Percentiles rank a stretch among this genome's conserved stretches.
These are phyloP conservation scores for Hippocampus abdominalis DNA, from an alignment of 2,113 vertebrate species.

Conservation along the genomic window DNA sequence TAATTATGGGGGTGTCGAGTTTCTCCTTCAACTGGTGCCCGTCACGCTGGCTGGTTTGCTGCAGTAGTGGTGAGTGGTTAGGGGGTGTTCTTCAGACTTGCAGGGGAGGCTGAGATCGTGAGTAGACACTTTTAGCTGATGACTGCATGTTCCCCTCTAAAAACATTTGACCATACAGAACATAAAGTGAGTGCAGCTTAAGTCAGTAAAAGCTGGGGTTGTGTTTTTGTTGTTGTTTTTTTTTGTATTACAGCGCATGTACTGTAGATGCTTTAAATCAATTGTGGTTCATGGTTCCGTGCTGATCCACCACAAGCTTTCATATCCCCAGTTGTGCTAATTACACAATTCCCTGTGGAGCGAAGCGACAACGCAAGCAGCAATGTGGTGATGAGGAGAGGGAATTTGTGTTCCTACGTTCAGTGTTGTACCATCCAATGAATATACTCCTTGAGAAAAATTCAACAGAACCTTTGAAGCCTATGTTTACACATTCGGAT, in stretches of 20 bases:
- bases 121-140: slow-evolving; percentile 41
- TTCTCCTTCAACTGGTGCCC: background rate
- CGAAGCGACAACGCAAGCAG: slow-evolving; percentile 12
- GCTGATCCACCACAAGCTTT: slow-evolving; percentile 3
- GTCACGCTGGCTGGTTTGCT: slow-evolving; percentile 5
- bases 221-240: background rate
- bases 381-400: background rate
- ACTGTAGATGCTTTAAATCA: background rate
- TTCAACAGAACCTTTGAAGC: background rate
- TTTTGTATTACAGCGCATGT: background rate
- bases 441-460: background rate
- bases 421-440: too few species aligned
- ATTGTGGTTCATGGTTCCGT: background rate
- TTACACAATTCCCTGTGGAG: background rate
- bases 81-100: slow-evolving; percentile 9
- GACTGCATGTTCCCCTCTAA: slow-evolving; percentile 21
- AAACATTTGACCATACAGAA: background rate
- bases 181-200: background rate
- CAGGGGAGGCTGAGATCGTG: slow-evolving; percentile 13
- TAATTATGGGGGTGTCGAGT: background rate
- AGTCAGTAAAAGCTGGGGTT: background rate
- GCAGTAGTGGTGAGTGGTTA: slow-evolving; percentile 1
- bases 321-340: slow-evolving; percentile 10
- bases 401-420: background rate
- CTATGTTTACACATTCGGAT: background rate